Percentiles rank a stretch among this genome's conserved stretches.
Evolutionary conservation across 2,113 vertebrate genomes (phyloP).

Genomic region (Panurus biarmicus): DNA sequence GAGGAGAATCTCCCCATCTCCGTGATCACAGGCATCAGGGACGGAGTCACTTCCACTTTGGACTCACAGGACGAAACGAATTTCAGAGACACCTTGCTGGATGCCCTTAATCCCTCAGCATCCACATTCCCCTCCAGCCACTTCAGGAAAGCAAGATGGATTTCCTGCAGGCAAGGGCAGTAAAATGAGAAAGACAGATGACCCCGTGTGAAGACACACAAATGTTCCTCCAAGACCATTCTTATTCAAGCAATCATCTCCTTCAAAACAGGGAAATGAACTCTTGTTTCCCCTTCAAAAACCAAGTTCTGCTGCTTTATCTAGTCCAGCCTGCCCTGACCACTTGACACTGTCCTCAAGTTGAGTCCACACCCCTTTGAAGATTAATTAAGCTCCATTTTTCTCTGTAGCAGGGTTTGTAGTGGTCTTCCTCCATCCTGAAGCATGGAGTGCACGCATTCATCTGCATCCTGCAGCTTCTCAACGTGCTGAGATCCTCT

Average conservation of each 20-base stretch:
- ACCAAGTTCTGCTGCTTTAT: neutral
- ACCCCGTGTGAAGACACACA: neutral
- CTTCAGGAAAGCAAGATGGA: constrained; percentile 62
- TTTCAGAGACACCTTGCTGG: constrained; percentile 74
- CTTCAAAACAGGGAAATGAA: neutral
- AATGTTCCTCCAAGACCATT: accelerated
- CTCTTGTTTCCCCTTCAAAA: neutral
- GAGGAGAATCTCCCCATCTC: constrained; percentile 59
- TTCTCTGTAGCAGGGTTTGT: neutral
- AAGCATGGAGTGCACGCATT: neutral
- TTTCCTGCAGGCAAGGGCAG: constrained; percentile 50
- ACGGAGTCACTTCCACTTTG: constrained; percentile 37
- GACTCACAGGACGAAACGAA: constrained; percentile 58
- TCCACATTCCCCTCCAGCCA: constrained; percentile 68
- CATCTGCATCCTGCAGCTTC: neutral
- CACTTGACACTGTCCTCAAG: neutral
- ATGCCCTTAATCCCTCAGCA: constrained; percentile 61
- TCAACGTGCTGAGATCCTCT: neutral
- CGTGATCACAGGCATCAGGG: constrained; percentile 72
- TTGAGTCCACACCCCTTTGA: accelerated
- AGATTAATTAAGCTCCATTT: neutral
- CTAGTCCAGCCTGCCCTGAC: neutral
- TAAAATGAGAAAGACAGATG: neutral
- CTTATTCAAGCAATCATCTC: neutral
- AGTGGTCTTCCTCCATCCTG: neutral